phyloP scores from a whole-genome alignment of 92 coral and sea anemone species.

The Parazoanthus atlanticus region DNA sequence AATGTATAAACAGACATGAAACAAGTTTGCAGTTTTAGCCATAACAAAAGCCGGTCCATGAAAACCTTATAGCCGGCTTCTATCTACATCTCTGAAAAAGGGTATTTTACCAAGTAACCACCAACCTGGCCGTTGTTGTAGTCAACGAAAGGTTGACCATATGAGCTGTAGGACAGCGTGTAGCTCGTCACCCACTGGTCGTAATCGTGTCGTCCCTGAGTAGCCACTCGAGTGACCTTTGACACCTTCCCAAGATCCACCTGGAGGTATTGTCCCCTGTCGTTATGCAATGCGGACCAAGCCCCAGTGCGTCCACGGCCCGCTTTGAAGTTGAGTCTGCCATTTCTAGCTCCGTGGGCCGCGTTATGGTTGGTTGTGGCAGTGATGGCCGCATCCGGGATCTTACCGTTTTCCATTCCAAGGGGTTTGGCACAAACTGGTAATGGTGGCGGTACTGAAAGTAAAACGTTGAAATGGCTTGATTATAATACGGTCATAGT shows the following conservation, averaged over 20 bases:
- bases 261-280: conserved; percentile 9
- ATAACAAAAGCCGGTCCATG: too few species aligned
- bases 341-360: not conserved
- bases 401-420: conserved; percentile 6
- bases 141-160: not conserved
- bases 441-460: not conserved
- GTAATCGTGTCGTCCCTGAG: not conserved
- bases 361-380: not conserved
- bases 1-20: too few species aligned
- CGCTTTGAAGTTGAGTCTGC: not conserved
- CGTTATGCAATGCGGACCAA: not conserved
- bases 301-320: not conserved
- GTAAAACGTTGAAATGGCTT: too few species aligned
- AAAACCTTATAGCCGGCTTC: too few species aligned
- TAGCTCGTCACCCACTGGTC: not conserved
- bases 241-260: conserved; percentile 20
- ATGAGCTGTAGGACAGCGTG: not conserved
- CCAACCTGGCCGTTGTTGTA: not conserved
- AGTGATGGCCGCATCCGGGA: conserved; percentile 1
- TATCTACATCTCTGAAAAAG: too few species aligned
- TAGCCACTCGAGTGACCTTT: conserved; percentile 5
- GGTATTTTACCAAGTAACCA: not conserved
- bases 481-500: too few species aligned
- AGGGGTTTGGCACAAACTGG: not conserved
- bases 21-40: too few species aligned